phyloP scores from a whole-genome alignment of 2,113 vertebrate genomes.

The Muscicapa adusta region DNA sequence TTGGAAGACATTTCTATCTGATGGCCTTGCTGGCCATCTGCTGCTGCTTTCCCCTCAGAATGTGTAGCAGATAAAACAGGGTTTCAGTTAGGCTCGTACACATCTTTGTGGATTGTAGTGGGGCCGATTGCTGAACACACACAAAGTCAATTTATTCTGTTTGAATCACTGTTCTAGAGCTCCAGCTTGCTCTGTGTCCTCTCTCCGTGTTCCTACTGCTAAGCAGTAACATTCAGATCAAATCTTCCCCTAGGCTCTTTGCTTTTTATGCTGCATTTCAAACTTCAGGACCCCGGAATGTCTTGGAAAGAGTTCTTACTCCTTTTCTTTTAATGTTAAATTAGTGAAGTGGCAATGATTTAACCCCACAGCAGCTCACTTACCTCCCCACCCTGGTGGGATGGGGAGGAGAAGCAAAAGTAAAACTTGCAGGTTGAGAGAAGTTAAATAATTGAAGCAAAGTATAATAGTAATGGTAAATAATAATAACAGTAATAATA shows the following conservation, averaged over 20 bases:
- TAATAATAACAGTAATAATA: neutral
- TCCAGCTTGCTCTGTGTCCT: neutral
- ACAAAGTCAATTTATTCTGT: neutral
- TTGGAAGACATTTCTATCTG: neutral
- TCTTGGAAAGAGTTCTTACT: neutral
- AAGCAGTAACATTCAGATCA: neutral
- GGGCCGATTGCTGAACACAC: rapidly evolving
- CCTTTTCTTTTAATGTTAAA: neutral
- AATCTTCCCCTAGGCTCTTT: neutral
- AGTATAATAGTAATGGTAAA: neutral
- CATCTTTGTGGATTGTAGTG: neutral
- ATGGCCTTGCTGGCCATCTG: neutral
- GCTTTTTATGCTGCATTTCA: neutral
- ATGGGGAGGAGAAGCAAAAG: neutral
- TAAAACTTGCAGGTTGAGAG: neutral
- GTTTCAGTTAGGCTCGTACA: neutral
- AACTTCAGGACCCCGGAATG: neutral
- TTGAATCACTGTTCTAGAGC: rapidly evolving
- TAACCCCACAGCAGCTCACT: rapidly evolving
- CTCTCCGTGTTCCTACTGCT: neutral
- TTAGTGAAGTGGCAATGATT: neutral
- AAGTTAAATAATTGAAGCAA: neutral
- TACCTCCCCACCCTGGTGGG: neutral
- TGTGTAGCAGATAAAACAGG: neutral
- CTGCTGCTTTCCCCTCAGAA: neutral